Evolutionary conservation across 2,797 vertebrate genomes (phyloP).

Genomic region (Hydrophis major): DNA sequence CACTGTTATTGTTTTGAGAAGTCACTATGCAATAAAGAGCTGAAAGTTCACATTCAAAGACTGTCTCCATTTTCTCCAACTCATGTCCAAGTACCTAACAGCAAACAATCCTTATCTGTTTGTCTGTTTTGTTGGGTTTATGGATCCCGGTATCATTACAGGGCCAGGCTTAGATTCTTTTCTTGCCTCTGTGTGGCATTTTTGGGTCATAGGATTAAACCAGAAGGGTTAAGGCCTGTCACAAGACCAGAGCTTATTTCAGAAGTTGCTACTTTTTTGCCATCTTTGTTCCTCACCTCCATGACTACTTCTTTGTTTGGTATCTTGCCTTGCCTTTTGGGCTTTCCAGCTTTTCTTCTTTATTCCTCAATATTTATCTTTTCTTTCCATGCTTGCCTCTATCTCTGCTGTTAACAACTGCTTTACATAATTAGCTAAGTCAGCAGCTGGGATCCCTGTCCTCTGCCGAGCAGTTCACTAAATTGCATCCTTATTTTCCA

Average conservation of each 20-base stretch:
- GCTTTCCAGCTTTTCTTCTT: not conserved
- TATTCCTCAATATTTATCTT: not conserved
- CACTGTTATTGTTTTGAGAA: no score
- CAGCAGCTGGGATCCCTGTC: not conserved
- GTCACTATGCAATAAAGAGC: no score
- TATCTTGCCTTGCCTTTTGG: not conserved
- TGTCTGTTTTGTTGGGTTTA: not conserved
- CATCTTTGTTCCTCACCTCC: not conserved
- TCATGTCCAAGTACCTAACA: no score
- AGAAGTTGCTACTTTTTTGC: not conserved
- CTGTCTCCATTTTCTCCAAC: no score
- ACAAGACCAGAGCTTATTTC: not conserved
- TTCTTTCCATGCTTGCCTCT: not conserved
- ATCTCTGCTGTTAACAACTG: not conserved
- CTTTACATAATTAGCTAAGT: not conserved
- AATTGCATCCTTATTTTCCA: not conserved
- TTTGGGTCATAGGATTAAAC: not conserved
- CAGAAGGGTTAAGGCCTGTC: not conserved
- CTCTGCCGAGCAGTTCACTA: not conserved
- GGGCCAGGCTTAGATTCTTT: not conserved
- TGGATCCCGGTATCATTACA: not conserved
- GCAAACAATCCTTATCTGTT: not conserved
- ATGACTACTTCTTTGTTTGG: not conserved
- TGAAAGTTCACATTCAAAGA: no score
- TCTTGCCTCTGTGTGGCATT: not conserved